These are phyloP conservation scores for Morbakka virulenta DNA, from an alignment of 30 jellyfish, hydroid and myxozoan genomes.

Conservation along the genomic window DNA sequence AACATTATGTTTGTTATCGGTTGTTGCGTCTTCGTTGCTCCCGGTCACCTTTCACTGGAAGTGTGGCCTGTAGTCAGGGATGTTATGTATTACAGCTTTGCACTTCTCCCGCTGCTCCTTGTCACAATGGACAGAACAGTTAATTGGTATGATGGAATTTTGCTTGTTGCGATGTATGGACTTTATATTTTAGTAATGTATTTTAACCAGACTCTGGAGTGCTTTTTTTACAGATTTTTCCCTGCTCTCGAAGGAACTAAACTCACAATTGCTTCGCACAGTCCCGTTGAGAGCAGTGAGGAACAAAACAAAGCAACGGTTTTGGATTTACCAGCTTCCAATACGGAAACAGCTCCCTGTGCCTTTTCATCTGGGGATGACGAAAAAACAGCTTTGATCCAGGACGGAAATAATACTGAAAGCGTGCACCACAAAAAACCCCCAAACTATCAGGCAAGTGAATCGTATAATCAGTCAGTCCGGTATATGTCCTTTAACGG, in stretches of 20 bases:
- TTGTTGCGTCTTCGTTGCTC: slow-evolving; percentile 64
- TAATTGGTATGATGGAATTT: slow-evolving; percentile 68
- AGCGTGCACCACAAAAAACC: slow-evolving; percentile 2
- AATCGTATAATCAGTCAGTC: slow-evolving; percentile 12
- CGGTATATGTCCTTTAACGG: slow-evolving; percentile 9
- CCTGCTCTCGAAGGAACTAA: slow-evolving; percentile 6
- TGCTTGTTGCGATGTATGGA: slow-evolving; percentile 53
- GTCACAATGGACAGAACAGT: slow-evolving; percentile 60
- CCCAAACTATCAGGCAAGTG: neutral
- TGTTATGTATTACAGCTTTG: slow-evolving; percentile 40
- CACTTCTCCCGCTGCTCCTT: slow-evolving; percentile 57
- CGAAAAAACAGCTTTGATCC: slow-evolving; percentile 6
- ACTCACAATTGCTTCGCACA: neutral
- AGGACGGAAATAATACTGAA: slow-evolving; percentile 33
- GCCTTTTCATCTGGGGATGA: slow-evolving; percentile 3
- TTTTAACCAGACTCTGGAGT: slow-evolving; percentile 47
- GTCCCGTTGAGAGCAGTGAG: neutral
- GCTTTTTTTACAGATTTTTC: slow-evolving; percentile 17
- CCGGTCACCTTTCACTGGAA: slow-evolving; percentile 29
- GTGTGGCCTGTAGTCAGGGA: slow-evolving; percentile 70
- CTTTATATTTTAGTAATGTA: slow-evolving; percentile 58
- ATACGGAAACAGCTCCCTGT: slow-evolving; percentile 26
- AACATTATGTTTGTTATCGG: slow-evolving; percentile 73
- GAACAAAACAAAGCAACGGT: neutral
- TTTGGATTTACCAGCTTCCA: neutral